A percentile compares a stretch with the other conserved stretches of the same genome.
phyloP scores from a whole-genome alignment of 2,888 invertebrate species.

The Limnephilus rhombicus region DNA sequence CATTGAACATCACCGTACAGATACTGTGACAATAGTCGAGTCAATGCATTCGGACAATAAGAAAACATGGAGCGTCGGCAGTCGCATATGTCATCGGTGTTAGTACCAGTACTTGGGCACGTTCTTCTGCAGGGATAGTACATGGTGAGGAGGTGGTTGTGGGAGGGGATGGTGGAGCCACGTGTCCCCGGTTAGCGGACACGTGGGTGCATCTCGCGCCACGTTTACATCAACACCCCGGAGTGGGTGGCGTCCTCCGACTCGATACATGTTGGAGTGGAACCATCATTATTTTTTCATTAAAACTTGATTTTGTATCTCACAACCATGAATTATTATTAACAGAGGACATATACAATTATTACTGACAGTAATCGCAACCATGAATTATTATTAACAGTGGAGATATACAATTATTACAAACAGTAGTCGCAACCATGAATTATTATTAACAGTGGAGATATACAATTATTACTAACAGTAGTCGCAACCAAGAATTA shows the following conservation, averaged over 20 bases:
- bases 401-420: too few relatives aligned
- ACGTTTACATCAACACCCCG: neutral
- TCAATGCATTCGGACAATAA: conserved; percentile 40
- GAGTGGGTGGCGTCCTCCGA: neutral
- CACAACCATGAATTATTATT: neutral
- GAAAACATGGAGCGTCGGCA: conserved; percentile 31
- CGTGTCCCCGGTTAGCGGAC: conserved; percentile 61
- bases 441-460: too few relatives aligned
- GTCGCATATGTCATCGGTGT: conserved; percentile 2
- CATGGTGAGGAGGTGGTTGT: neutral
- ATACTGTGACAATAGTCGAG: conserved; percentile 14
- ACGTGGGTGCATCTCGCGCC: conserved; percentile 52
- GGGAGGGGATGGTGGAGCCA: conserved; percentile 9
- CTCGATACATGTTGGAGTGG: neutral
- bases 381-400: too few relatives aligned
- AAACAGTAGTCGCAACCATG: too few relatives aligned
- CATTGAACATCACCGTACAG: neutral
- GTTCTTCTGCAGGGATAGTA: conserved; percentile 12
- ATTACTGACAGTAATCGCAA: too few relatives aligned
- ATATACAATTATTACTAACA: too few relatives aligned
- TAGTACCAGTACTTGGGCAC: conserved; percentile 34
- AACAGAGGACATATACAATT: too few relatives aligned
- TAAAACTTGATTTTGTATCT: neutral
- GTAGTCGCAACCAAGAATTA: too few relatives aligned
- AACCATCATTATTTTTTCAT: neutral